Evolutionary conservation across 2,797 vertebrate genomes (phyloP), one percentile per base, ranked within the genome.

Genomic region (Pseudocheirus occidentalis): DNA sequence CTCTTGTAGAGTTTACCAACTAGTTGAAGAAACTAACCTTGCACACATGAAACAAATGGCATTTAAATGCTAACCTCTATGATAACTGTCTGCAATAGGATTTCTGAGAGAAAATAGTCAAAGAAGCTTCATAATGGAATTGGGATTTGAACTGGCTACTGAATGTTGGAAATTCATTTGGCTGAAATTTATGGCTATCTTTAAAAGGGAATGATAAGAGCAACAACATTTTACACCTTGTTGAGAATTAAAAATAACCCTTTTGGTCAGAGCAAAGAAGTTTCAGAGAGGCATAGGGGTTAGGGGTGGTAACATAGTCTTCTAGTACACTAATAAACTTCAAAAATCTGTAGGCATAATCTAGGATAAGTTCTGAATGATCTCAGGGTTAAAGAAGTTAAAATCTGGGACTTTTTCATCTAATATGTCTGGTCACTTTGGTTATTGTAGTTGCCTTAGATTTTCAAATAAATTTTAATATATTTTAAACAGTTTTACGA

Each of bases 311-410:
- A 73, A 29, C 4, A 28, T 11, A 14, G 62, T 54, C 89, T 50
- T n/a, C 46, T 1, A 40, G 4, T 59, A 0, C 6, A 16, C 5
- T 57, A 13, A 29, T n/a, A 73, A 94, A 27, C 40, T 55, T 81
- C 1, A 1, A 24, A 46, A 81, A 46, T 21, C 40, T 24, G 59
- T 34, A 24, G 12, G 2, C 34, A 52, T n/a, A 3, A 28, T 92
- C 91, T 13, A 14, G 52, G 31, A 87, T 89, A 50, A 95, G 53
- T 24, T 46, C 28, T 0, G 13, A 59, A 1, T 52, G 50, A 55
- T 62, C 50, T 90, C 53, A 40, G 90, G 58, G 50, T 87, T 50
- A 91, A 91, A 91, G 93, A 55, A 95, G 24, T n/a, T 56, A 90
- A 93, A 18, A 16, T n/a, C 91, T 52, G 28, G 12, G 40, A 40